Percentiles rank a stretch among this genome's conserved stretches.
Conservation (phyloP, 2,113 vertebrate species). For the Zosterops pallidus region DNA sequence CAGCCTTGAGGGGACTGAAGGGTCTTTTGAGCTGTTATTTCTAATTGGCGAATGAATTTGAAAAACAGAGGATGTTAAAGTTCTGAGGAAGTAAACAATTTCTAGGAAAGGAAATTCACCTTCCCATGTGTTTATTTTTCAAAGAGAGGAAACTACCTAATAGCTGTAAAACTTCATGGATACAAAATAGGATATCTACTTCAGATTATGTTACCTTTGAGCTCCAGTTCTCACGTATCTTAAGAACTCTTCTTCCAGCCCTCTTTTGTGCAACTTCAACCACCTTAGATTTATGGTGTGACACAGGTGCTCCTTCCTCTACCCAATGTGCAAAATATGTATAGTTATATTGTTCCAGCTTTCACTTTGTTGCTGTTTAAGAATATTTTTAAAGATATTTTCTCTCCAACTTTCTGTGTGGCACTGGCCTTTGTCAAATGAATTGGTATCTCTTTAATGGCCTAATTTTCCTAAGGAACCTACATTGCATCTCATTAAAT, state of each 20-base stretch:
- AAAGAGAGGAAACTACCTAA: constrained; percentile 3
- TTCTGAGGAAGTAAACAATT: constrained; percentile 23
- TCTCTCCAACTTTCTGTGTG: background rate
- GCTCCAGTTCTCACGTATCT: background rate
- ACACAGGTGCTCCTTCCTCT: background rate
- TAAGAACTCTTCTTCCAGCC: background rate
- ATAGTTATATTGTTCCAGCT: background rate
- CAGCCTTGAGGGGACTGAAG: background rate
- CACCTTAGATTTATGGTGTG: background rate
- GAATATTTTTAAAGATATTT: background rate
- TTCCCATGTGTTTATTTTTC: background rate
- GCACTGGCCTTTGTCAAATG: background rate
- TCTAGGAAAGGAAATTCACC: constrained; percentile 27
- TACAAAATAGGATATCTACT: background rate
- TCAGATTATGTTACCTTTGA: background rate
- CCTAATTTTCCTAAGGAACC: background rate
- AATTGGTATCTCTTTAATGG: background rate
- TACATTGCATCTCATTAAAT: background rate
- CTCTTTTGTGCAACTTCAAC: background rate
- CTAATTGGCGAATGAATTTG: background rate
- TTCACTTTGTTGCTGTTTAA: background rate
- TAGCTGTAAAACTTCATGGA: background rate
- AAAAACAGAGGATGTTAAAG: constrained; percentile 12
- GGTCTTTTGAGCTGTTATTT: background rate
- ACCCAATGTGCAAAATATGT: background rate